Conservation (phyloP, 2,113 vertebrate genomes). For the Cacatua alba region DNA sequence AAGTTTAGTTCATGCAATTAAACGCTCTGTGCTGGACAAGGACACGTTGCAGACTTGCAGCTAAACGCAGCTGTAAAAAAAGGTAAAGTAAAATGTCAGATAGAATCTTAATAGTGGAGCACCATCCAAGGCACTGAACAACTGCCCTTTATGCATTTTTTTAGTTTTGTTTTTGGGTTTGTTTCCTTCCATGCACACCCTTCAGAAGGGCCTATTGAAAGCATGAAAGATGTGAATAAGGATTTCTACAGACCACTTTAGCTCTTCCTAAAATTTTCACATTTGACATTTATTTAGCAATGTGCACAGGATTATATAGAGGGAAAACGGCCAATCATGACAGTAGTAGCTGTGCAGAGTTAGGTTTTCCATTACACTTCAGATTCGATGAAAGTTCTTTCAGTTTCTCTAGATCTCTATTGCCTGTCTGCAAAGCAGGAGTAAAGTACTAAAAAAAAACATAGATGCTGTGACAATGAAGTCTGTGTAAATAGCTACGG, state of each 20-base stretch:
- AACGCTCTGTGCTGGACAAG: background rate
- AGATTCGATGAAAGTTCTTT: background rate
- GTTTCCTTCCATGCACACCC: background rate
- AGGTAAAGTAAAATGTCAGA: background rate
- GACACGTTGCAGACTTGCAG: rapidly evolving
- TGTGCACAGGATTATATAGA: background rate
- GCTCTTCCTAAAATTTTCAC: background rate
- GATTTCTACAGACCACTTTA: background rate
- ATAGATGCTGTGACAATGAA: background rate
- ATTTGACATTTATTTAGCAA: background rate
- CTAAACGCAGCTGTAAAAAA: background rate
- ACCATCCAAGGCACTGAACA: background rate
- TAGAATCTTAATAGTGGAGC: background rate
- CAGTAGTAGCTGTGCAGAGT: background rate
- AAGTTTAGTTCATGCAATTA: background rate
- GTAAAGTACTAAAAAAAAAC: background rate
- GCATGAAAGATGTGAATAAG: background rate
- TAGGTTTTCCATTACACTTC: background rate
- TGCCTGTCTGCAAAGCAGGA: background rate
- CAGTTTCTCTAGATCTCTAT: background rate
- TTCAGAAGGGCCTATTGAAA: background rate
- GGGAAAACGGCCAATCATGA: background rate
- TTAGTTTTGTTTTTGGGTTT: background rate
- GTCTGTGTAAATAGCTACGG: background rate
- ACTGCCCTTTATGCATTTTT: background rate